Conservation (phyloP, 2,797 vertebrate species). For the Helostoma temminkii region DNA sequence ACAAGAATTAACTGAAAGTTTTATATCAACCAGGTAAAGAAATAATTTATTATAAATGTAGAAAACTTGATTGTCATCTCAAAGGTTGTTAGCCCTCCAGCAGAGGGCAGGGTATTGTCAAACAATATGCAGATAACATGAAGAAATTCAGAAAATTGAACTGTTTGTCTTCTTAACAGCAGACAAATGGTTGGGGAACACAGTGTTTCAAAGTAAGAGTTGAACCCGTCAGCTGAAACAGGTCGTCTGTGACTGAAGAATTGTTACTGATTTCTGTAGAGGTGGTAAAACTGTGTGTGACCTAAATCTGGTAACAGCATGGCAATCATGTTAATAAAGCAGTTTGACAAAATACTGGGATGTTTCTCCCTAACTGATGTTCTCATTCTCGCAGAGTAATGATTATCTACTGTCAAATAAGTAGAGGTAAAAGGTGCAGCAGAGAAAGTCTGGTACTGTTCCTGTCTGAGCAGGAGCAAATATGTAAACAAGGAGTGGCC, state of each 20-base stretch:
- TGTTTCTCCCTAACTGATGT: neutral
- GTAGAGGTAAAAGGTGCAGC: conserved; percentile 45
- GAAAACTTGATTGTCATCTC: neutral
- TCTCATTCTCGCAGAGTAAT: conserved; percentile 15
- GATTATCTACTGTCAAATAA: conserved; percentile 22
- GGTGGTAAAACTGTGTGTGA: neutral
- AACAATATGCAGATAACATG: neutral
- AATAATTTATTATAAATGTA: neutral
- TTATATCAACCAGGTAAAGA: conserved; percentile 1
- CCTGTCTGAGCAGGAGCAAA: conserved; percentile 81
- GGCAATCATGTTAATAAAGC: conserved; percentile 11
- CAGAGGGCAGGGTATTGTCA: conserved; percentile 47
- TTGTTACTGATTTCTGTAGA: conserved; percentile 14
- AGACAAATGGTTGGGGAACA: neutral
- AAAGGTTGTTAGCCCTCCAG: conserved; percentile 27
- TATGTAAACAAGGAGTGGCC: conserved; percentile 78
- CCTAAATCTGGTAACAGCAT: neutral
- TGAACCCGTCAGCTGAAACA: neutral
- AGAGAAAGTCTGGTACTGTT: conserved; percentile 58
- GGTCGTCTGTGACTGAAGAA: neutral
- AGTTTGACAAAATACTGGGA: conserved; percentile 1
- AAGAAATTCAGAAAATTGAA: neutral
- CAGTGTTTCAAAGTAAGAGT: neutral
- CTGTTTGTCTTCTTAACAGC: neutral
- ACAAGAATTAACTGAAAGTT: neutral